phyloP scores from a whole-genome alignment of 2,113 vertebrate species.

The Corynorhinus townsendii region DNA sequence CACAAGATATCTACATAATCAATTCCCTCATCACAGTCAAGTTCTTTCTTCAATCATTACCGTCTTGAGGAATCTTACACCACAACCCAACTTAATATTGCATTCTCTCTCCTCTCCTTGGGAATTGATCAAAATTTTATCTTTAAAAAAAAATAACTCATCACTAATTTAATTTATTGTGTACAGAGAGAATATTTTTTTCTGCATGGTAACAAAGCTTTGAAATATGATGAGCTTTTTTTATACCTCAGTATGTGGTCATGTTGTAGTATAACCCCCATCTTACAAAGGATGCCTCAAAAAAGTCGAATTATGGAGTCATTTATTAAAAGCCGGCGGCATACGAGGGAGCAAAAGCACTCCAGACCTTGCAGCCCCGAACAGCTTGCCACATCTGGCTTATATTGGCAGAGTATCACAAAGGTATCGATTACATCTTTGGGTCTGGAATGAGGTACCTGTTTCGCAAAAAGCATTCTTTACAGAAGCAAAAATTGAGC shows the following conservation, averaged over 20 bases:
- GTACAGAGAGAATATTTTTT: constrained; percentile 8
- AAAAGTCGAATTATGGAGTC: too few relatives aligned
- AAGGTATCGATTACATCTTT: too few relatives aligned
- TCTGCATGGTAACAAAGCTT: neutral
- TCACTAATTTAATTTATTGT: neutral
- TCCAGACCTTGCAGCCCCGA: too few relatives aligned
- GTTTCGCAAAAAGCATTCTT: too few relatives aligned
- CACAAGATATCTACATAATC: neutral
- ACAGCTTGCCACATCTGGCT: too few relatives aligned
- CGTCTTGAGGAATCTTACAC: neutral
- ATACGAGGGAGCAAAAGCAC: too few relatives aligned
- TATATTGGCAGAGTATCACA: too few relatives aligned
- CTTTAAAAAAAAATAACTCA: neutral
- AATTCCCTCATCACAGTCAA: neutral
- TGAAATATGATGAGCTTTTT: constrained; percentile 9
- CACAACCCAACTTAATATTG: neutral
- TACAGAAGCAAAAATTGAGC: too few relatives aligned
- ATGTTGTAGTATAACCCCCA: too few relatives aligned
- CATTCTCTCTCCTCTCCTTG: neutral
- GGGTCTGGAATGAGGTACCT: too few relatives aligned
- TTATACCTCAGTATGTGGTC: constrained; percentile 6
- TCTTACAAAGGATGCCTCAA: too few relatives aligned
- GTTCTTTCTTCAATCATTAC: neutral
- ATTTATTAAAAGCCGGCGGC: too few relatives aligned
- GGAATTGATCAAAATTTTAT: neutral